Base-by-base conservation (phyloP, 37 sponge, comb jelly and placozoan species). In the Eunapius fragilis region DNA sequence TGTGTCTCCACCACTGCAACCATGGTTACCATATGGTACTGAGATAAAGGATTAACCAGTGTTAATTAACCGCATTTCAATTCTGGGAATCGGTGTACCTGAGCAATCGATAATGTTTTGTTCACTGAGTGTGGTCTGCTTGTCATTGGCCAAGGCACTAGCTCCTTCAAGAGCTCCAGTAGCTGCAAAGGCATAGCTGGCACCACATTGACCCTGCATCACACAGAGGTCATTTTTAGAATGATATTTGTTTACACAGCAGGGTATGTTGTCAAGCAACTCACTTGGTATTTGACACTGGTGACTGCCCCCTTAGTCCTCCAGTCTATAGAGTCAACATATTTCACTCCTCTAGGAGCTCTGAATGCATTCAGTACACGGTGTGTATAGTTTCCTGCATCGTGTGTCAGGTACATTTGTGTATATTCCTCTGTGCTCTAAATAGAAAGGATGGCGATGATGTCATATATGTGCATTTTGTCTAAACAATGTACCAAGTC, bases 31-130 rank as follows among this genome's bases (percentile, higher is more conserved):
- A 37, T 87, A 92, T 9, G 78, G 88, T 22, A 82, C 88, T 84
- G 27, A 12, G 3, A 25, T 31, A 70, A 37, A 33, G 22, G 6
- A 72, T 12, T 58, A 17, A n/a, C n/a, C 50, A 30, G 11, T 3
- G 41, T 3, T 41, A 41, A 41, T 41, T n/a, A n/a, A 6, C 41
- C 6, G 6, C 6, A 41, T 41, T 9, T 6, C 41, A 41, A 6
- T 11, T n/a, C 3, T 27, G 27, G 9, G 3, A 27, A 2, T 70
- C 2, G 27, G 25, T 70, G 73, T 72, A 72, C 78, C 76, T 12
- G 95, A 95, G 74, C 98, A 97, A 75, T 97, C 98, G 23, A 97
- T 81, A 27, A 95, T 74, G 71, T 97, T 91, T 82, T 97, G 98
- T 67, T 95, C 98, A 75, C 91, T 90, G 26, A 96, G 82, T 17